These are phyloP conservation scores for Nanger granti DNA, from an alignment of 2,113 vertebrate genomes.

Conservation along the genomic window DNA sequence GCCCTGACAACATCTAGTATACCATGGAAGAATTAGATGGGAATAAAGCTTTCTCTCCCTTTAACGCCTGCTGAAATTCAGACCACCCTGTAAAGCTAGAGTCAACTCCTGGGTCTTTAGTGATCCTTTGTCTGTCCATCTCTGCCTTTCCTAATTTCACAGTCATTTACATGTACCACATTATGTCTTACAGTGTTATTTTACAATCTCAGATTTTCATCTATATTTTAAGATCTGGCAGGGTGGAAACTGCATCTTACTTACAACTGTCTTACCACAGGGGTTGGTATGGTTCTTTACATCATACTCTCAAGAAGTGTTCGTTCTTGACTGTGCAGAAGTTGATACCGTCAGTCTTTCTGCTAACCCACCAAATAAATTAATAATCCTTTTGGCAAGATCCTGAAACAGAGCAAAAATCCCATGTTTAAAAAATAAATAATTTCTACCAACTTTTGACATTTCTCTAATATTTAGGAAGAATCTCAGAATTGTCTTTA, in stretches of 20 bases:
- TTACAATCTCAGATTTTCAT: not conserved
- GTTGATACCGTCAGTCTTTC: not conserved
- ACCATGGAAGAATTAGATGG: not conserved
- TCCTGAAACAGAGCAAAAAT: not conserved
- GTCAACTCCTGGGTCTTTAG: not conserved
- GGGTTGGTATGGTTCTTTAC: not conserved
- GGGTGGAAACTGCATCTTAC: not conserved
- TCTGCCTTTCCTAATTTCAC: not conserved
- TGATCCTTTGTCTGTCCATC: not conserved
- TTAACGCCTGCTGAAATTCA: not conserved
- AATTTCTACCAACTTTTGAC: not conserved
- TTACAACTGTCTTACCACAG: not conserved
- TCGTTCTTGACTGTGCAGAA: not conserved
- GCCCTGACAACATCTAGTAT: not conserved
- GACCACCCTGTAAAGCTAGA: not conserved
- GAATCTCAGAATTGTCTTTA: not conserved
- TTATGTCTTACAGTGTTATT: not conserved
- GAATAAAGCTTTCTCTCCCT: not conserved
- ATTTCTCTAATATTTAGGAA: constrained; percentile 1
- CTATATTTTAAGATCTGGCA: not conserved
- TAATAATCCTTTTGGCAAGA: not conserved
- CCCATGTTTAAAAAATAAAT: not conserved
- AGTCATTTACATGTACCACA: not conserved
- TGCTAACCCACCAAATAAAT: not conserved
- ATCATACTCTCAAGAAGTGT: not conserved